Evolutionary conservation across 2,888 invertebrate species (phyloP).

Genomic region (Acanthosepion esculentum): DNA sequence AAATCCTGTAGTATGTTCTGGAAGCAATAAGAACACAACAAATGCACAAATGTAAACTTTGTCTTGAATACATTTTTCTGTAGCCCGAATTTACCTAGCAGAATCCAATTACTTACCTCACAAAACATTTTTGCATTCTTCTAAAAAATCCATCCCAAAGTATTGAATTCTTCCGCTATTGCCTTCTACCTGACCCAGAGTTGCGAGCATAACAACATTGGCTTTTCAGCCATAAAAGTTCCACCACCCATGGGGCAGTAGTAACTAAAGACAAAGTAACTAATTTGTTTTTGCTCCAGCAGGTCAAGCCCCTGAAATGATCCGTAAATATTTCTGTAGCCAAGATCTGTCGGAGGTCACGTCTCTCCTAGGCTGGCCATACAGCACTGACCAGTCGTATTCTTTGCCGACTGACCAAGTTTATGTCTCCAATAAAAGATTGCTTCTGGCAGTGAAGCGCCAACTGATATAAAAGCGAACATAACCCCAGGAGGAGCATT

Average conservation of each 20-base stretch:
- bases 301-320: neutral
- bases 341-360: slow-evolving; percentile 33
- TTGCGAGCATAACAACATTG: neutral
- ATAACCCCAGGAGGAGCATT: neutral
- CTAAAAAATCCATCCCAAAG: neutral
- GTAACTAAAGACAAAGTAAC: slow-evolving; percentile 8
- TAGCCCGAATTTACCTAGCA: neutral
- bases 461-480: neutral
- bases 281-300: slow-evolving; percentile 33
- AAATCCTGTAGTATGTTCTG: too few species aligned
- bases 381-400: neutral
- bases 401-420: neutral
- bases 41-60: neutral
- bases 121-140: neutral
- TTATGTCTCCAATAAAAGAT: neutral
- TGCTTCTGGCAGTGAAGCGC: neutral
- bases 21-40: neutral
- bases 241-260: neutral
- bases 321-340: neutral
- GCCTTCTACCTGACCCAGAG: neutral
- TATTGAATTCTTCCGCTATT: too few species aligned
- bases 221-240: neutral
- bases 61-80: neutral
- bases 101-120: neutral
- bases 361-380: neutral